Evolutionary conservation across 2,888 invertebrate species (phyloP), one percentile per base, ranked within the genome.

Genomic region (Arge pagana): DNA sequence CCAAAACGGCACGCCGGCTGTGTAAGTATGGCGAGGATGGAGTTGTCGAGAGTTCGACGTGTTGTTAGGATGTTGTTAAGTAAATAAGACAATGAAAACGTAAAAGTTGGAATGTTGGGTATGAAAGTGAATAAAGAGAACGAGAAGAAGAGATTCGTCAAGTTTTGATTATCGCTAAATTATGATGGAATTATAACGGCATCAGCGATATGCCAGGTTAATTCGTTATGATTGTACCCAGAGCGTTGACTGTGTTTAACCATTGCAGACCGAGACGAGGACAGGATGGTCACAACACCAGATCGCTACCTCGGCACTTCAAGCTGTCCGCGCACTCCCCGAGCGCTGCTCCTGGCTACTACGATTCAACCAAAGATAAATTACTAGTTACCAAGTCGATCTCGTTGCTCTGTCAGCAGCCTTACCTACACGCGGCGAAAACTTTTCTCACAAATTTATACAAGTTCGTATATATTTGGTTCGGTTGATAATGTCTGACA

Each of bases 321-420:
- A 93, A 93, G 79, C 81, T 94, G 54, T 84, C 88, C 26, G 86
- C 88, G 4, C 89, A 89, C 69, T 83, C 85, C 56, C 84, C 88
- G 13, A 85, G 86, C 53, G 87, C 90, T 6, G 90, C 91, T 54
- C 82, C 90, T 65, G 89, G 88, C 64, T 93, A 93, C 74, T 98
- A 94, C 79, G 96, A 97, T 79, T 87, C 92, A 70, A 85, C 88
- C 77, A 93, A 93, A 82, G 97, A 98, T 81, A 90, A 90, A 78
- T 83, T 99, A 59, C 94, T 88, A 80, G 97, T 96, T 71, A 90
- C 95, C 65, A 98, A 98, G 83, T 91, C 93, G 78, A 90, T 99
- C 76, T 91, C 91, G 61, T 84, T 98, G 58, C 87, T 97, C 67
- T 92, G 93, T 71, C 93, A 93, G 77, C 85, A 90, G 65, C 93